These are phyloP conservation scores for Dryobates pubescens DNA, from an alignment of 2,797 vertebrate species.

Conservation along the genomic window DNA sequence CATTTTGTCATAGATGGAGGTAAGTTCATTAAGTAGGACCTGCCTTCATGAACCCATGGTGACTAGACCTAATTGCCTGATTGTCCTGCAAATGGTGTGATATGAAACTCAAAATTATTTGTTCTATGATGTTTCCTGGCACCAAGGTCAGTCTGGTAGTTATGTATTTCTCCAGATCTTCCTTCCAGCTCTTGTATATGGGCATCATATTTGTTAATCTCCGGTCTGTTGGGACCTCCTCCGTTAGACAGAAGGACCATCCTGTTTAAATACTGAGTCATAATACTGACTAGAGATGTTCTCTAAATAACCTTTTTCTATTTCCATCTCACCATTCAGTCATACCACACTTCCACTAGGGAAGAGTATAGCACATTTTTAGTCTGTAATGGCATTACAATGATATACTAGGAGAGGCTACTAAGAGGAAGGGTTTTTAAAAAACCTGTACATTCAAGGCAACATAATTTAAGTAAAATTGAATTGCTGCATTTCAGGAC, in stretches of 20 bases:
- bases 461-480: not conserved
- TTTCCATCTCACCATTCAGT: not conserved
- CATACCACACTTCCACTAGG: not conserved
- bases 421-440: not conserved
- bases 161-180: no score
- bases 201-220: no score
- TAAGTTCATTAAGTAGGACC: no score
- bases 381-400: not conserved
- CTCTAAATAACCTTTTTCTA: not conserved
- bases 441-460: not conserved
- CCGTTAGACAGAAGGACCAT: not conserved
- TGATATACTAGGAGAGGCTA: not conserved
- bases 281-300: not conserved
- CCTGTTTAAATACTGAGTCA: not conserved
- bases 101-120: no score
- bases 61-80: no score
- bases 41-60: no score
- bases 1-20: no score
- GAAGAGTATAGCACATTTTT: not conserved
- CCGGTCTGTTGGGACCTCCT: no score
- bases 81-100: no score
- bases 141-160: no score
- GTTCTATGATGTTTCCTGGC: no score
- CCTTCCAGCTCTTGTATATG: no score
- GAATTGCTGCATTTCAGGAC: not conserved